Conservation (phyloP, 2,888 invertebrate species). For the Mermis nigrescens region DNA sequence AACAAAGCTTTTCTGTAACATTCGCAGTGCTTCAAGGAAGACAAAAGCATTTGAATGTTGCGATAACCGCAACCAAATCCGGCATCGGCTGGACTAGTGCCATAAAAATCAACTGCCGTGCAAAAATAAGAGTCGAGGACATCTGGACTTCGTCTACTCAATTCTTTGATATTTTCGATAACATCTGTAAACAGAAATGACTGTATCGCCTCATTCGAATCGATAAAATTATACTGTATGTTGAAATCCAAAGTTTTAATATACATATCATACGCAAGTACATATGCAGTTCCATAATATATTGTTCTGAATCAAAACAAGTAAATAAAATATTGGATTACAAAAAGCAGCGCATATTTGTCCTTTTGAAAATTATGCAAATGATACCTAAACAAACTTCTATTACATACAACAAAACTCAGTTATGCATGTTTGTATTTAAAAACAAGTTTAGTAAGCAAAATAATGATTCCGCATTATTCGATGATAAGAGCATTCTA, state of each 20-base stretch:
- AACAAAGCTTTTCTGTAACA: neutral
- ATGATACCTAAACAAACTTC: too few relatives aligned
- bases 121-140: slow-evolving; percentile 53
- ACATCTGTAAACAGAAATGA: slow-evolving; percentile 25
- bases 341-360: too few relatives aligned
- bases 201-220: neutral
- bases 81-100: slow-evolving; percentile 64
- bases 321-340: too few relatives aligned
- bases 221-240: neutral
- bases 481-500: too few relatives aligned
- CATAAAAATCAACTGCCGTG: slow-evolving; percentile 63
- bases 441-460: too few relatives aligned
- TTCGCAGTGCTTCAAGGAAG: slow-evolving; percentile 28
- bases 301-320: too few relatives aligned
- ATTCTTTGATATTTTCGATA: slow-evolving; percentile 27
- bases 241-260: neutral
- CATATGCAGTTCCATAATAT: too few relatives aligned
- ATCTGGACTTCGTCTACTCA: slow-evolving; percentile 36
- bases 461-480: too few relatives aligned
- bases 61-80: slow-evolving; percentile 85
- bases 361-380: too few relatives aligned
- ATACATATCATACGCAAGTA: too few relatives aligned
- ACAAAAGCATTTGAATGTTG: slow-evolving; percentile 76
- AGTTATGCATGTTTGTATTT: too few relatives aligned
- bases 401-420: too few relatives aligned